A percentile compares a stretch with the other conserved stretches of the same genome.
These are phyloP conservation scores for Genyomyrus donnyi DNA, from an alignment of 2,113 vertebrate species.

Conservation along the genomic window DNA sequence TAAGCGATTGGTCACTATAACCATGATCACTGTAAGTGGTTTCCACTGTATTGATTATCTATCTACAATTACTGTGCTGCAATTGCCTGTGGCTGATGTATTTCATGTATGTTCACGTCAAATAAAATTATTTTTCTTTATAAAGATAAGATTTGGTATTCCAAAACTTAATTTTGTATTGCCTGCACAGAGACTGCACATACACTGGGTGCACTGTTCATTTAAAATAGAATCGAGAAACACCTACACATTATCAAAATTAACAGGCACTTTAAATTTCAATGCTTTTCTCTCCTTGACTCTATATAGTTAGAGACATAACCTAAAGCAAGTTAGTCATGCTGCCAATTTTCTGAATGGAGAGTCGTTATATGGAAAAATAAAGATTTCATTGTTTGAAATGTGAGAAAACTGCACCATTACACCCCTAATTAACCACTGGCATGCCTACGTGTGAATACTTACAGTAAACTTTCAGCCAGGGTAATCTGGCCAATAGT, in stretches of 20 bases:
- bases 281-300: background rate
- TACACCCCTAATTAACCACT: background rate
- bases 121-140: background rate
- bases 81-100: background rate
- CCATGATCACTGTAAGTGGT: too few species aligned
- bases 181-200: background rate
- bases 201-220: background rate
- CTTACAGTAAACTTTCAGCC: background rate
- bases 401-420: background rate
- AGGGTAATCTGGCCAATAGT: background rate
- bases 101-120: background rate
- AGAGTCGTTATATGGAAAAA: background rate
- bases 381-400: background rate
- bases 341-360: background rate
- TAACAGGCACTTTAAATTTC: background rate
- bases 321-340: background rate
- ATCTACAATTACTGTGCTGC: too few species aligned
- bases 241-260: background rate
- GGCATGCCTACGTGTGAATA: background rate
- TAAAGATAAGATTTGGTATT: background rate
- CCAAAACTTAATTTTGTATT: background rate
- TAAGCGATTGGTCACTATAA: too few species aligned
- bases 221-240: background rate
- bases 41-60: too few species aligned
- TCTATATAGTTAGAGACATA: too few species aligned